A percentile compares a stretch with the other conserved stretches of the same genome.
Evolutionary conservation across 1,140 invertebrate genomes (phyloP).

Genomic region (Cotesia typhae): DNA sequence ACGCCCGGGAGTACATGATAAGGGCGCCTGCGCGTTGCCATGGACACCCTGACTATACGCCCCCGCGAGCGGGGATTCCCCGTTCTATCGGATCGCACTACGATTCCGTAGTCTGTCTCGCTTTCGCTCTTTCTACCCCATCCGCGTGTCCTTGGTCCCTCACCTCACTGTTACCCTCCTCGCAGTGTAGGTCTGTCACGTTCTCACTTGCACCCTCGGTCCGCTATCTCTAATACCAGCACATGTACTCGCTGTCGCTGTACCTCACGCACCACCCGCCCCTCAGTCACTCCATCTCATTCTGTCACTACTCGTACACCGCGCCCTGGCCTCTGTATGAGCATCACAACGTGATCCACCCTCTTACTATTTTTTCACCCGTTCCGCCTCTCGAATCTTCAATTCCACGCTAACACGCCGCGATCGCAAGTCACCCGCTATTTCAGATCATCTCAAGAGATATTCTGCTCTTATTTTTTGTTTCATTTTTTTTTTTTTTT

Average conservation of each 20-base stretch:
- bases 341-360: conserved; percentile 34
- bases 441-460: neutral
- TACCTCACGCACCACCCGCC: conserved; percentile 30
- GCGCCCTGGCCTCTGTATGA: conserved; percentile 29
- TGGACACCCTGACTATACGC: conserved; percentile 58
- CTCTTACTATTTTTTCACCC: conserved; percentile 32
- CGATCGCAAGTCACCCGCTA: neutral
- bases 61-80: conserved; percentile 51
- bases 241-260: conserved; percentile 1
- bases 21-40: conserved; percentile 59
- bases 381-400: conserved; percentile 39
- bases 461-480: conserved; percentile 28
- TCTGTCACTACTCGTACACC: conserved; percentile 49
- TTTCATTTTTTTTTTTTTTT: neutral
- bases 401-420: conserved; percentile 23
- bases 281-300: conserved; percentile 55
- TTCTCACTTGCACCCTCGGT: no score
- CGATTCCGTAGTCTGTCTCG: conserved; percentile 7
- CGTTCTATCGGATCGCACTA: conserved; percentile 46
- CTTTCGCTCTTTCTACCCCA: neutral
- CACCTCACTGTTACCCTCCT: neutral
- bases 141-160: conserved; percentile 13
- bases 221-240: no score
- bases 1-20: conserved; percentile 39
- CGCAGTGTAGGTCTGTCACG: neutral